Percentiles rank a stretch among this genome's conserved stretches.
Conservation (phyloP, 2,113 vertebrate species). For the western clawed frog (Xenopus tropicalis) region DNA sequence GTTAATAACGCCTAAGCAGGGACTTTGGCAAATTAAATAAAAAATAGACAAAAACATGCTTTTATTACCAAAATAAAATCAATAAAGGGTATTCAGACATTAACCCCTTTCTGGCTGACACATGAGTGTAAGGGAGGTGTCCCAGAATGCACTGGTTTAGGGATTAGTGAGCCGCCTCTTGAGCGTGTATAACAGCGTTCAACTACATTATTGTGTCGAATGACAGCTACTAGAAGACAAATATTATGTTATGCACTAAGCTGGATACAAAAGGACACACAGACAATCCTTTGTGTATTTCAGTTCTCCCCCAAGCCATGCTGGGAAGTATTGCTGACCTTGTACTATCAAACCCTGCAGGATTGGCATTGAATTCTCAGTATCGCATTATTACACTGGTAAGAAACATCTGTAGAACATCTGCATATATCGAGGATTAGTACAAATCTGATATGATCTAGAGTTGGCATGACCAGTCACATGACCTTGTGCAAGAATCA, state of each 20-base stretch:
- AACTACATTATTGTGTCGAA: slow-evolving; percentile 58
- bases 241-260: slow-evolving; percentile 70
- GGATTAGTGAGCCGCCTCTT: neutral
- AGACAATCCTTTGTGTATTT: slow-evolving; percentile 66
- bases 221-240: slow-evolving; percentile 68
- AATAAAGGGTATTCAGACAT: too few species aligned
- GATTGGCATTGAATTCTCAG: slow-evolving; percentile 75
- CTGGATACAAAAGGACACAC: slow-evolving; percentile 74
- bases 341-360: slow-evolving; percentile 96
- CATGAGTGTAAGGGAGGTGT: too few species aligned
- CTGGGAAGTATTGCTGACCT: slow-evolving; percentile 87
- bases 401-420: slow-evolving; percentile 98
- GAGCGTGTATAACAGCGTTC: slow-evolving; percentile 64
- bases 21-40: too few species aligned
- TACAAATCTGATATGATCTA: slow-evolving; percentile 94
- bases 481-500: slow-evolving; percentile 89
- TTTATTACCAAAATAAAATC: too few species aligned
- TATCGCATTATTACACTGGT: slow-evolving; percentile 89
- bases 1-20: too few species aligned
- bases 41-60: too few species aligned
- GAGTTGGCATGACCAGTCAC: slow-evolving; percentile 99
- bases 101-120: too few species aligned
- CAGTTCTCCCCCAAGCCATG: slow-evolving; percentile 75
- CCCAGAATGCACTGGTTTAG: too few species aligned
- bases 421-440: slow-evolving; percentile 99